These are phyloP conservation scores for Scaptomyza parva DNA, from an alignment of 2,888 invertebrate species.

Conservation along the genomic window DNA sequence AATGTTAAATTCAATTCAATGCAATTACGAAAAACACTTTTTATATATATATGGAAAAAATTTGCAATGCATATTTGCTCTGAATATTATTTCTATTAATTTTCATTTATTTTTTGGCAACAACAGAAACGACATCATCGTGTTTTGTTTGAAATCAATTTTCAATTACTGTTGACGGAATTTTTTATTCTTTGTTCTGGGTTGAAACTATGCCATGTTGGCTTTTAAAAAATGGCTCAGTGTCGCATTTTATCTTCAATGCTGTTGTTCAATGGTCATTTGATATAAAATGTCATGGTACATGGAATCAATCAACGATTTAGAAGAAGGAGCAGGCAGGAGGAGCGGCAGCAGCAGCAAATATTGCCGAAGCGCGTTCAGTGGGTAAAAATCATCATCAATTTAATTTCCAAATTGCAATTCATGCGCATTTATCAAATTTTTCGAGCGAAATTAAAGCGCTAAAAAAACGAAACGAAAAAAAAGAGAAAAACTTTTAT, in stretches of 20 bases:
- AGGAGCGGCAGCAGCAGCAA: slow-evolving; percentile 22
- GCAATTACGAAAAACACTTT: not conserved
- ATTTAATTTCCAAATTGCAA: slow-evolving; percentile 76
- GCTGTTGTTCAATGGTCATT: slow-evolving; percentile 63
- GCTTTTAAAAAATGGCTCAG: slow-evolving; percentile 16
- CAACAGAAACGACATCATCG: slow-evolving; percentile 20
- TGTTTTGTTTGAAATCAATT: slow-evolving; percentile 59
- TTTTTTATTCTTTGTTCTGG: no score
- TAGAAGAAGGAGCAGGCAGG: not conserved
- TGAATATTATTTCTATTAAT: slow-evolving; percentile 66
- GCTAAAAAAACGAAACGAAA: slow-evolving; percentile 4
- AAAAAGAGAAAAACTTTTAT: slow-evolving; percentile 30
- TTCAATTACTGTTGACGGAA: slow-evolving; percentile 62
- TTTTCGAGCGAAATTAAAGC: slow-evolving; percentile 47
- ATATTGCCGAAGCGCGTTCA: slow-evolving; percentile 37
- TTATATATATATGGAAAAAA: slow-evolving; percentile 33
- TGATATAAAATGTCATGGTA: slow-evolving; percentile 71
- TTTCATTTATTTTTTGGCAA: slow-evolving; percentile 32
- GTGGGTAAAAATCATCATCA: slow-evolving; percentile 62
- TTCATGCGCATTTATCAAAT: slow-evolving; percentile 72
- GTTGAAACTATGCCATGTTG: slow-evolving; percentile 40
- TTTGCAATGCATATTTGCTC: slow-evolving; percentile 53
- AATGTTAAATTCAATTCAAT: slow-evolving; percentile 7
- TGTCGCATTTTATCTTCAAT: slow-evolving; percentile 43
- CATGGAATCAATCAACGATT: slow-evolving; percentile 69